phyloP scores from a whole-genome alignment of 1,140 invertebrate genomes.

The Antheraea pernyi region DNA sequence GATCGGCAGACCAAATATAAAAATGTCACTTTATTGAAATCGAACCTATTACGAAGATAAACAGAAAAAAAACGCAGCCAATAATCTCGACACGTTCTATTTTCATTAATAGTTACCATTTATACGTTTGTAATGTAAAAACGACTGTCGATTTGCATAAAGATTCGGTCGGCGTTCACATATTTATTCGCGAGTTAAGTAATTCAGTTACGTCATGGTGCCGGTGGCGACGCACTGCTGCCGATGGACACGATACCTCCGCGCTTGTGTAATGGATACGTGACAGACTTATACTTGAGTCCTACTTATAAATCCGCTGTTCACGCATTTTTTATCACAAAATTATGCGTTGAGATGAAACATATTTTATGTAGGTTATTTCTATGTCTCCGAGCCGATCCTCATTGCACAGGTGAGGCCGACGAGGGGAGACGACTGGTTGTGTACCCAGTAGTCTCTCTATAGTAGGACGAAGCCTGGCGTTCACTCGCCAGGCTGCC shows the following conservation, averaged over 20 bases:
- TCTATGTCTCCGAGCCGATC: no score
- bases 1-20: no score
- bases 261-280: not conserved
- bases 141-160: not conserved
- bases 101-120: constrained; percentile 1
- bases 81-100: not conserved
- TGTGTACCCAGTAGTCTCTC: no score
- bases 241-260: not conserved
- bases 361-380: no score
- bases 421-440: no score
- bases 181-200: not conserved
- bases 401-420: no score
- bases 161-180: not conserved
- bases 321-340: no score
- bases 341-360: no score
- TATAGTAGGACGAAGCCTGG: no score
- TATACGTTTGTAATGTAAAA: not conserved
- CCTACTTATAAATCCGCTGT: not conserved
- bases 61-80: not conserved
- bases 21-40: no score
- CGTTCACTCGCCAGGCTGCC: no score
- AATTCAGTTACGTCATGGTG: not conserved
- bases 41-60: no score
- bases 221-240: not conserved
- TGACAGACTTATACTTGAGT: not conserved